phyloP scores from a whole-genome alignment of 2,797 vertebrate species.

The Sarcoramphus papa region DNA sequence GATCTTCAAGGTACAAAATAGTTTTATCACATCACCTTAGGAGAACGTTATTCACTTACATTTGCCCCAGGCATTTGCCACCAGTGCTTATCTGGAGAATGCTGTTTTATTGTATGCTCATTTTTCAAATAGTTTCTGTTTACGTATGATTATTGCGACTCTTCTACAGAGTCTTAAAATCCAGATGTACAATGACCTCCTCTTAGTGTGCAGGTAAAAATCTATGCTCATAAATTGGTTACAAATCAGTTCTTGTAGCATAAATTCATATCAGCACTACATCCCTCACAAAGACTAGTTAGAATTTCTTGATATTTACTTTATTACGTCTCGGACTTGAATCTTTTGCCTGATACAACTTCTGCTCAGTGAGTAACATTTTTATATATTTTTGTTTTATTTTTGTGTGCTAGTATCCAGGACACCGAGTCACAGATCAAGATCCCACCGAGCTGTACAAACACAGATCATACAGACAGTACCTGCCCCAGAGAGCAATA shows the following conservation, averaged over 20 bases:
- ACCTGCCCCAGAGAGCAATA: neutral
- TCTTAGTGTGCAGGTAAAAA: neutral
- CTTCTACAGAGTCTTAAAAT: neutral
- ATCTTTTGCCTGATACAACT: neutral
- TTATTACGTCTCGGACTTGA: neutral
- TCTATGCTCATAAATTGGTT: neutral
- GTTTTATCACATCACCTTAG: neutral
- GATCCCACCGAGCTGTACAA: neutral
- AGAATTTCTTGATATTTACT: neutral
- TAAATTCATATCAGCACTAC: neutral
- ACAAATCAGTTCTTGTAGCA: neutral
- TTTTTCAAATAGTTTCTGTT: neutral
- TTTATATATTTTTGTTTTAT: neutral
- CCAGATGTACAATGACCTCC: neutral
- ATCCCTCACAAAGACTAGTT: neutral
- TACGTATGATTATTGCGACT: neutral
- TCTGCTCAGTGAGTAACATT: neutral
- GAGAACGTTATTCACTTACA: neutral
- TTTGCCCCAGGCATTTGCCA: neutral
- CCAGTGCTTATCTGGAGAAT: neutral
- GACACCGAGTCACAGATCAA: neutral
- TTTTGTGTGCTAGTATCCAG: neutral
- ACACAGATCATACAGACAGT: neutral
- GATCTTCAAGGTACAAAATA: neutral
- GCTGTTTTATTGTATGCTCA: neutral